A percentile compares a stretch with the other conserved stretches of the same genome.
Evolutionary conservation across 1,140 invertebrate genomes (phyloP).

Genomic region (Babylonia areolata): DNA sequence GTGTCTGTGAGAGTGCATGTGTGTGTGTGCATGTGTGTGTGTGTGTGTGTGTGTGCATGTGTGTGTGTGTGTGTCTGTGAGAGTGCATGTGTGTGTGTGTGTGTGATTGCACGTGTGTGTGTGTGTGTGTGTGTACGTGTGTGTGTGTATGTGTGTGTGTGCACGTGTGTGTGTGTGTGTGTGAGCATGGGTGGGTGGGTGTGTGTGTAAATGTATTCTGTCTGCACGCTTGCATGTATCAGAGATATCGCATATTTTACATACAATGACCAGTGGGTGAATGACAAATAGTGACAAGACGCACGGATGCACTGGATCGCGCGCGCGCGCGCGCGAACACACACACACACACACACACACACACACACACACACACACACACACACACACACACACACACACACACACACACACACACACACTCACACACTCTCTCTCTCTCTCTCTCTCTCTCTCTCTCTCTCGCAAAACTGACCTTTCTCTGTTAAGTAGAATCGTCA

Average conservation of each 20-base stretch:
- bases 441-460: no score
- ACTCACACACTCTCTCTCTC: neutral
- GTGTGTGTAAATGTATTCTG: neutral
- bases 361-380: neutral
- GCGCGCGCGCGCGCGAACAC: neutral
- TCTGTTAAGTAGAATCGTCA: no score
- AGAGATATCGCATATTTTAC: no score
- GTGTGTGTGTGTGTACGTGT: neutral
- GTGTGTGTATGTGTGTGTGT: neutral
- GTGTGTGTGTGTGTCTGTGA: neutral
- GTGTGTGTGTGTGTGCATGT: neutral
- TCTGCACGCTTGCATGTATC: neutral
- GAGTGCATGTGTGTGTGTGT: neutral
- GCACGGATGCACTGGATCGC: neutral
- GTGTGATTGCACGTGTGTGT: neutral
- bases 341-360: conserved; percentile 17
- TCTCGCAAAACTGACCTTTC: neutral
- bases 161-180: neutral
- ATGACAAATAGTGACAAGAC: no score
- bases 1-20: no score
- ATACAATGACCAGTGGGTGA: no score
- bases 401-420: conserved; percentile 13
- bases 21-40: no score
- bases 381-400: neutral
- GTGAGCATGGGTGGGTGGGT: neutral